phyloP scores from a whole-genome alignment of 1,140 invertebrate genomes.

The Metopolophium dirhodum region DNA sequence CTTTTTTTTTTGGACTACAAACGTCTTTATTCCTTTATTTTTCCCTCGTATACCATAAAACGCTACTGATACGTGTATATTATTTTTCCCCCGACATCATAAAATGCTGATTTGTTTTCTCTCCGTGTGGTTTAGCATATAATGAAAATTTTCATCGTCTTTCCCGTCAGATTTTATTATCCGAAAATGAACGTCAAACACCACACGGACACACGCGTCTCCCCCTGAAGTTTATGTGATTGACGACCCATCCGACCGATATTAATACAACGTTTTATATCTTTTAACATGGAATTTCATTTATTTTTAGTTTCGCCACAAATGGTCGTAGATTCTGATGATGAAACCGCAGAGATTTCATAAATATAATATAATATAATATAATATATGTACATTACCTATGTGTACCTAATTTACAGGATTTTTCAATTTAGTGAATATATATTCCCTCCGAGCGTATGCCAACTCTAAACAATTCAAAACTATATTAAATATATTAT shows the following conservation, averaged over 20 bases:
- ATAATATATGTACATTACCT: neutral
- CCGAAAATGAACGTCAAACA: slow-evolving; percentile 31
- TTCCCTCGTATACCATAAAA: slow-evolving; percentile 38
- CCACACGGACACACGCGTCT: neutral
- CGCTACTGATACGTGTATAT: slow-evolving; percentile 45
- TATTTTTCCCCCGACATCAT: slow-evolving; percentile 9
- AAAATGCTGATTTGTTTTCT: slow-evolving; percentile 54
- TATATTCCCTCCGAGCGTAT: neutral
- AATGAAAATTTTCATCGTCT: slow-evolving; percentile 28
- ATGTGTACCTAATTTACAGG: neutral
- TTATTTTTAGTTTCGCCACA: slow-evolving; percentile 2
- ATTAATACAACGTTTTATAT: slow-evolving; percentile 20
- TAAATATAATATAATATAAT: neutral
- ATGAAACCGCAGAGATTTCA: neutral
- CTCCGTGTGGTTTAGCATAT: slow-evolving; percentile 48
- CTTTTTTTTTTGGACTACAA: slow-evolving; percentile 21
- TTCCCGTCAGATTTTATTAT: slow-evolving; percentile 31
- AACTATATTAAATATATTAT: neutral
- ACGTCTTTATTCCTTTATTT: slow-evolving; percentile 35
- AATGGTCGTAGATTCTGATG: slow-evolving; percentile 8
- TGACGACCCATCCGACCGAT: slow-evolving; percentile 32
- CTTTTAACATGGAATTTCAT: neutral
- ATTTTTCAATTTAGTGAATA: neutral
- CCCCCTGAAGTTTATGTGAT: neutral
- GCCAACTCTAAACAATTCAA: neutral